Conservation (phyloP, 2,888 invertebrate species). For the Aricia artaxerxes region DNA sequence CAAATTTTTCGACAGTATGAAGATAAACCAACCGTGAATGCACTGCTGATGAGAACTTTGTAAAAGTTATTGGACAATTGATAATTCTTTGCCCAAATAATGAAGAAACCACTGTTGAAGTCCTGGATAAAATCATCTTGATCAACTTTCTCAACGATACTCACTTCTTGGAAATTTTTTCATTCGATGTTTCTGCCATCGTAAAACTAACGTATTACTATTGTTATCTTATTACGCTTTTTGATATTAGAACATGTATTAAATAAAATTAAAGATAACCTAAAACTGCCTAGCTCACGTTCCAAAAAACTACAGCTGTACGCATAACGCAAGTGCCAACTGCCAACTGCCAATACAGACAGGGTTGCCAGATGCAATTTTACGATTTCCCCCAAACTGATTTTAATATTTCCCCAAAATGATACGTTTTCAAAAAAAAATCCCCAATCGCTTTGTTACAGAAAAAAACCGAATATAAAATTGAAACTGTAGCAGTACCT, state of each 20-base stretch:
- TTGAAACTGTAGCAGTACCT: too few relatives aligned
- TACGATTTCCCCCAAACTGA: too few relatives aligned
- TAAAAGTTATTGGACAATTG: slow-evolving; percentile 50
- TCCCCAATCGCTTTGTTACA: too few relatives aligned
- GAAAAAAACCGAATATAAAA: too few relatives aligned
- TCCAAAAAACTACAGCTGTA: not conserved
- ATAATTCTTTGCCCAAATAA: slow-evolving; percentile 48
- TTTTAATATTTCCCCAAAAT: too few relatives aligned
- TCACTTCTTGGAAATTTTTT: slow-evolving; percentile 86
- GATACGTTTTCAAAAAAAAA: too few relatives aligned
- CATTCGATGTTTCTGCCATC: slow-evolving; percentile 81
- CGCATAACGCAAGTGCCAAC: too few relatives aligned
- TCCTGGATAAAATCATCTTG: slow-evolving; percentile 58
- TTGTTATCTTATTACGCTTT: not conserved
- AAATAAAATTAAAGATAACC: slow-evolving; percentile 35
- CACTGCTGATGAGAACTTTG: slow-evolving; percentile 55
- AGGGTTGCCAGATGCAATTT: too few relatives aligned
- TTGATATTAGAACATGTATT: not conserved
- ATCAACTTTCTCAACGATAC: slow-evolving; percentile 58
- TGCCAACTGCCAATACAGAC: too few relatives aligned
- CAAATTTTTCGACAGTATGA: slow-evolving; percentile 35
- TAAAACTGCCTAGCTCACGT: slow-evolving; percentile 28
- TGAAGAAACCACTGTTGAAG: slow-evolving; percentile 47
- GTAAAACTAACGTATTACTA: slow-evolving; percentile 29
- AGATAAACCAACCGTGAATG: slow-evolving; percentile 67